phyloP scores from a whole-genome alignment of 2,797 vertebrate species.

The Cossypha polioptera region DNA sequence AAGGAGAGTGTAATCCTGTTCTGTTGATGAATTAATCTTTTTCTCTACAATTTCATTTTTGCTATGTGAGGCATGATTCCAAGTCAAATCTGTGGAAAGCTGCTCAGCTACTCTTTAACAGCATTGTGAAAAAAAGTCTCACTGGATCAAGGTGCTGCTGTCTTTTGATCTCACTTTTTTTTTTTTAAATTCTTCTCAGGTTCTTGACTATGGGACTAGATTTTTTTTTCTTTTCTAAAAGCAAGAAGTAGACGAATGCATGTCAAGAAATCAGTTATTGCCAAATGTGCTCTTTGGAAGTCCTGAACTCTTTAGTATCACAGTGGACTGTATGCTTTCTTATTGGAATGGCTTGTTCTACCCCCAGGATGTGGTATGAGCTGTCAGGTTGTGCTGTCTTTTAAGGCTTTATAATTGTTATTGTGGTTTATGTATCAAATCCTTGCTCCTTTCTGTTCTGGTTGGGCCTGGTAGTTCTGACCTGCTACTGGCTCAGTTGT shows the following conservation, averaged over 20 bases:
- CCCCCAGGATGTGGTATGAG: background rate
- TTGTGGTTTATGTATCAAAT: background rate
- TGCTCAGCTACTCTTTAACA: background rate
- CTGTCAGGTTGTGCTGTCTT: background rate
- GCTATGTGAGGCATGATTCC: background rate
- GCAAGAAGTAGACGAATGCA: background rate
- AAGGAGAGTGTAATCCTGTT: background rate
- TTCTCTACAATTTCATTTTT: background rate
- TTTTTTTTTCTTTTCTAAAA: background rate
- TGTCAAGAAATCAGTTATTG: background rate
- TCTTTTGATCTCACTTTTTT: background rate
- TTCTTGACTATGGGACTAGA: background rate
- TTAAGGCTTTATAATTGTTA: background rate
- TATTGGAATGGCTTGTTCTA: rapidly evolving
- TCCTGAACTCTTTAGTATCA: background rate
- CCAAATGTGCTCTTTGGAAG: background rate
- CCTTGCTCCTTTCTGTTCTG: background rate
- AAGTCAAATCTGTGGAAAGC: background rate
- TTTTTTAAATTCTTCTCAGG: background rate
- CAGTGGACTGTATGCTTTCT: background rate
- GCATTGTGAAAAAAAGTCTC: background rate
- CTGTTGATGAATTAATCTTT: background rate
- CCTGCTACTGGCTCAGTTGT: background rate
- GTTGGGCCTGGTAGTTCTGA: background rate
- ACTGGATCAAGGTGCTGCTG: background rate